Percentiles rank a stretch among this genome's conserved stretches.
phyloP scores from a whole-genome alignment of 2,888 invertebrate species.

The Troides aeacus region DNA sequence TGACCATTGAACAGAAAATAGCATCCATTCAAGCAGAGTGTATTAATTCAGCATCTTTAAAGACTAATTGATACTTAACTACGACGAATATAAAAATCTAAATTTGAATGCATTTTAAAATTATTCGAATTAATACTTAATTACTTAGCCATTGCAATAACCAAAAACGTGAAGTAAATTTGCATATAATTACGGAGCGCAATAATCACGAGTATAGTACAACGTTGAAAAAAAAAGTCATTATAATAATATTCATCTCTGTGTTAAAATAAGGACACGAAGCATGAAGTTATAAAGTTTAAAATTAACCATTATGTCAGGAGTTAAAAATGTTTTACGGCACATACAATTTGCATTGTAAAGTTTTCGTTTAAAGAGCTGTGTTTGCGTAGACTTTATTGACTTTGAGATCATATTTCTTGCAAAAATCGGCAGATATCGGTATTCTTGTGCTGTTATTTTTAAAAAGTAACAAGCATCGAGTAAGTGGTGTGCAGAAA shows the following conservation, averaged over 20 bases:
- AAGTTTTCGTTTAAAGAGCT: constrained; percentile 16
- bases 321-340: constrained; percentile 23
- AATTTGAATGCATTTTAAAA: constrained; percentile 13
- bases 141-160: constrained; percentile 59
- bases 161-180: constrained; percentile 59
- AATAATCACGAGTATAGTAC: constrained; percentile 31
- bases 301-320: constrained; percentile 34
- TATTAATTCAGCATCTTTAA: constrained; percentile 16
- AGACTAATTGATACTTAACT: constrained; percentile 18
- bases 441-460: constrained; percentile 14
- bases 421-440: constrained; percentile 8
- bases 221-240: constrained; percentile 36
- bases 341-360: constrained; percentile 18
- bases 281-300: constrained; percentile 40
- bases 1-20: constrained; percentile 9
- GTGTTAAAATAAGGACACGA: constrained; percentile 29
- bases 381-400: constrained; percentile 22
- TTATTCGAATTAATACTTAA: constrained; percentile 70
- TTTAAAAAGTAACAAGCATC: constrained; percentile 11
- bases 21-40: background rate
- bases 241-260: constrained; percentile 39
- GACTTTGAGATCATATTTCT: constrained; percentile 22
- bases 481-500: constrained; percentile 5
- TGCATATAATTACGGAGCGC: constrained; percentile 52
- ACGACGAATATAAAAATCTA: constrained; percentile 1